Evolutionary conservation across 2,888 invertebrate species (phyloP), one percentile per base, ranked within the genome.

Genomic region (Macaria notata): DNA sequence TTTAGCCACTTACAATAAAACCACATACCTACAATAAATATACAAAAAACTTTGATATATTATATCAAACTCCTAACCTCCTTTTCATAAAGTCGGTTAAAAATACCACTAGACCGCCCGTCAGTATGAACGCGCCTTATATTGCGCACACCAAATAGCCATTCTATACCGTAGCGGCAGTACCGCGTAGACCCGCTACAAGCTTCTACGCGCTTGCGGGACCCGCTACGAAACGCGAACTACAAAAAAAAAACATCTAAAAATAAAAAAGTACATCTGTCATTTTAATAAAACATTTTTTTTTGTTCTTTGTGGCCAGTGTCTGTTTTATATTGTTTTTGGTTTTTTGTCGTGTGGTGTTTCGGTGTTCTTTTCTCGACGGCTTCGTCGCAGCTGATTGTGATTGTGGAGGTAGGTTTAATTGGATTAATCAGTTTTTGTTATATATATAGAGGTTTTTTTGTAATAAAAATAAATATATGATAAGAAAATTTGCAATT

Each of bases 111-210:
- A 19, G 19, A 19, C 19, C 7, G 6, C 68, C 69, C 68, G 49
- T 6, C 46, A 54, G 67, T 76, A 56, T 72, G 70, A 57, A 50
- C 52, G 19, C 46, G 62, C 75, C 75, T 76, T 73, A 76, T 30
- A 29, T 70, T 79, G 82, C 81, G 82, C 82, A 81, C 68, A 65
- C 56, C 64, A 64, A 57, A 61, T 61, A 19, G 62, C 59, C 55
- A 42, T 42, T 59, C 49, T 38, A 57, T 63, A 56, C 59, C 77
- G 78, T 78, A 76, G 72, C 75, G 72, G 64, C 82, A 83, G 83
- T 83, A 64, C 70, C 76, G 77, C 75, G 82, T 81, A 79, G 83
- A 71, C 71, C 58, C 63, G 69, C 78, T 68, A 75, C 72, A 66
- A 72, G 71, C 51, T 70, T 69, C 79, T 79, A 82, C 80, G 78